Evolutionary conservation across 2,797 vertebrate species (phyloP).

Genomic region (Microtus obscurus): DNA sequence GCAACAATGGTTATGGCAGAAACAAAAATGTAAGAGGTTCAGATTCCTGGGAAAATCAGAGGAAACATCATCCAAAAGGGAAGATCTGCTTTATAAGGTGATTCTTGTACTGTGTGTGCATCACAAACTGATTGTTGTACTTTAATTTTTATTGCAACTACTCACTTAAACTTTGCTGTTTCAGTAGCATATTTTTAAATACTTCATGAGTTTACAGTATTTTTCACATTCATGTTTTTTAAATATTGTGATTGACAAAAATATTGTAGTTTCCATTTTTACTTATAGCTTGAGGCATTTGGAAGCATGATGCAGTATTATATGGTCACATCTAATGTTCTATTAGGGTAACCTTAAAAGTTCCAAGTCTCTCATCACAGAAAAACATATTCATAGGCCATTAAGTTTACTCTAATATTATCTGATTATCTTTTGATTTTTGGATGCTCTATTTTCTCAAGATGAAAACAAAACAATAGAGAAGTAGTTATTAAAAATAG

Average conservation of each 20-base stretch:
- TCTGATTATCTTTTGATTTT: background rate
- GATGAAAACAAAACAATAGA: background rate
- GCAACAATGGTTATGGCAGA: background rate
- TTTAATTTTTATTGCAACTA: background rate
- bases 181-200: background rate
- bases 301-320: background rate
- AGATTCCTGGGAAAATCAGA: background rate
- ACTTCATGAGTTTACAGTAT: background rate
- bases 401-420: background rate
- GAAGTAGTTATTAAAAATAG: background rate
- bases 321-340: background rate
- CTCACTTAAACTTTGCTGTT: background rate
- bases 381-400: background rate
- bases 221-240: background rate
- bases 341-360: background rate
- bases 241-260: background rate
- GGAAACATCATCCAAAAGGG: background rate
- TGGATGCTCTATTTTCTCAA: background rate
- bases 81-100: background rate
- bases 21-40: background rate
- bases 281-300: background rate
- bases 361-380: background rate
- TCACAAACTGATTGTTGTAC: background rate
- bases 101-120: background rate
- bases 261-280: background rate